Evolutionary conservation across 37 sponge, comb jelly and placozoan species (phyloP).

Genomic region (Aphrocallistes beatrix): DNA sequence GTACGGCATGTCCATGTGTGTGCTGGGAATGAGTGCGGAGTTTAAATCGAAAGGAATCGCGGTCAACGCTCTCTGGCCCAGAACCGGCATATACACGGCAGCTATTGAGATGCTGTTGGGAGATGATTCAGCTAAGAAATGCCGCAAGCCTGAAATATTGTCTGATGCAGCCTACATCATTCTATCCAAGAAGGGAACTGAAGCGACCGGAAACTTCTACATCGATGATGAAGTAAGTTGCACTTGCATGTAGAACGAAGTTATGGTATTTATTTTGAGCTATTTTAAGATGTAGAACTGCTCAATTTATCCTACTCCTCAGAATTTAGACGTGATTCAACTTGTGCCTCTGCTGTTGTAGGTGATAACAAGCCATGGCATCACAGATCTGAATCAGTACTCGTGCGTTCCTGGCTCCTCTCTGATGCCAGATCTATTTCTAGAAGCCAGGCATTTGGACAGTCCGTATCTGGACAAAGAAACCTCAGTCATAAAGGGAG

Average conservation of each 20-base stretch:
- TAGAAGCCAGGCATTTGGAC: background rate
- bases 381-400: conserved; percentile 81
- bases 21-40: conserved; percentile 89
- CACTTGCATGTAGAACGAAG: background rate
- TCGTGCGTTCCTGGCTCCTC: conserved; percentile 61
- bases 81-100: conserved; percentile 89
- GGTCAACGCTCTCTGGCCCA: conserved; percentile 90
- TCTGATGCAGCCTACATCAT: conserved; percentile 92
- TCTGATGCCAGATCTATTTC: conserved; percentile 23
- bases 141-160: conserved; percentile 92
- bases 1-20: conserved; percentile 99
- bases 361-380: conserved; percentile 58
- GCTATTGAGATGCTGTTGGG: conserved; percentile 93
- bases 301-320: background rate
- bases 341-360: background rate
- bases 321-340: background rate
- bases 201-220: conserved; percentile 83
- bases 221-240: conserved; percentile 68
- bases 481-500: conserved; percentile 18
- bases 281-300: background rate
- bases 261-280: background rate
- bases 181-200: conserved; percentile 41
- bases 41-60: conserved; percentile 66
- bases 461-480: background rate
- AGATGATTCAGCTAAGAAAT: conserved; percentile 37